Conservation (phyloP, 2,888 invertebrate genomes). For the Dascillus cervinus region DNA sequence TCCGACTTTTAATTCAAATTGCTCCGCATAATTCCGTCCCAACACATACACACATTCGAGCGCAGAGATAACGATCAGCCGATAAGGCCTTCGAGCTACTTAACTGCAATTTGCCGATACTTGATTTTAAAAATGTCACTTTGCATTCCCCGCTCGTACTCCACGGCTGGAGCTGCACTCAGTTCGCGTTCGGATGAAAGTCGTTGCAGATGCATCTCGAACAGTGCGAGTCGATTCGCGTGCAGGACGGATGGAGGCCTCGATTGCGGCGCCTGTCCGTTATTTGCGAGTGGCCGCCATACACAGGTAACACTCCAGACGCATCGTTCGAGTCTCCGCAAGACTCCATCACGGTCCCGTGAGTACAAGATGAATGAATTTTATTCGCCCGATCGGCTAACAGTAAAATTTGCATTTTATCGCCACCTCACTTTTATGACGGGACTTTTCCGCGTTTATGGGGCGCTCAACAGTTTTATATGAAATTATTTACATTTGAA, state of each 20-base stretch:
- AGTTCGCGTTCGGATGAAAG: slow-evolving; percentile 24
- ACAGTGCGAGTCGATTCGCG: slow-evolving; percentile 25
- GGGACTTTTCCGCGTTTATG: slow-evolving; percentile 13
- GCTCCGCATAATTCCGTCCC: too few species aligned
- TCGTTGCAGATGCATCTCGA: slow-evolving; percentile 27
- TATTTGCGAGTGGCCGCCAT: slow-evolving; percentile 17
- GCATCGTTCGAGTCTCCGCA: slow-evolving; percentile 17
- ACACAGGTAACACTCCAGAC: slow-evolving; percentile 20
- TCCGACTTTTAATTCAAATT: too few species aligned
- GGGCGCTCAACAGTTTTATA: slow-evolving; percentile 13
- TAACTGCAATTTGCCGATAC: slow-evolving; percentile 28
- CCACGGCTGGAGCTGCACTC: slow-evolving; percentile 13
- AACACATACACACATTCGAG: background rate
- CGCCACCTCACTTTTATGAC: slow-evolving; percentile 11
- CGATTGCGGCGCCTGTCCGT: slow-evolving; percentile 19
- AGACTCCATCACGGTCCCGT: slow-evolving; percentile 12
- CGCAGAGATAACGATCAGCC: slow-evolving; percentile 27
- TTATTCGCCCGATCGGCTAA: slow-evolving; percentile 2
- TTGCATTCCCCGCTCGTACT: slow-evolving; percentile 8
- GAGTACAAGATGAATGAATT: slow-evolving; percentile 10
- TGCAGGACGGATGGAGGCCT: slow-evolving; percentile 23
- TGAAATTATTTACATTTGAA: background rate
- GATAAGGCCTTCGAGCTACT: slow-evolving; percentile 23
- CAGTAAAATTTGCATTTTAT: slow-evolving; percentile 14
- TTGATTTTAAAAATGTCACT: slow-evolving; percentile 26